phyloP scores from a whole-genome alignment of 1,140 invertebrate genomes.

The Paraescarpia echinospica region DNA sequence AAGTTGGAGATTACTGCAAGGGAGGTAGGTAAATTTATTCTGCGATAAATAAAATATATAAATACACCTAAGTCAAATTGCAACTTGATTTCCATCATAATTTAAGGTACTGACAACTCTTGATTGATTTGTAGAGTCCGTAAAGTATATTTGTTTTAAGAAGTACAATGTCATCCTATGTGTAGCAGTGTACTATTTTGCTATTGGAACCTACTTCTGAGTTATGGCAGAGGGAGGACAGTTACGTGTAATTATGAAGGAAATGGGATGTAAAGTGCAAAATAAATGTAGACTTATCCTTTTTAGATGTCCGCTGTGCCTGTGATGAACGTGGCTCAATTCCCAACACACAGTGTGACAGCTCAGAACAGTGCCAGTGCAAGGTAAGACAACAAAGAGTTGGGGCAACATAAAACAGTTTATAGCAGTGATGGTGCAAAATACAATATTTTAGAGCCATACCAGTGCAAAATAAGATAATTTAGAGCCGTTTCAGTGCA shows the following conservation, averaged over 20 bases:
- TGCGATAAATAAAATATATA: background rate
- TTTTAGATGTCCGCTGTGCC: background rate
- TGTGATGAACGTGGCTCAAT: background rate
- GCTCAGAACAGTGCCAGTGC: slow-evolving; percentile 25
- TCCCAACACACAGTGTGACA: slow-evolving; percentile 14
- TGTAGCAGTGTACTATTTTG: background rate
- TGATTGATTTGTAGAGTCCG: too few species aligned
- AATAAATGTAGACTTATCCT: background rate
- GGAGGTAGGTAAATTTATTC: slow-evolving; percentile 33
- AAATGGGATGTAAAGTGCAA: background rate
- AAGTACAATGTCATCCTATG: background rate
- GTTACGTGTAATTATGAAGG: background rate
- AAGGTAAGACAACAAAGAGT: background rate
- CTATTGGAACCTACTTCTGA: background rate
- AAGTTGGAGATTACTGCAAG: slow-evolving; percentile 61
- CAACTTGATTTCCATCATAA: background rate
- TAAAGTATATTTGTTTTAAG: too few species aligned
- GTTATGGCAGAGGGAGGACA: background rate
- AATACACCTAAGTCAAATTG: background rate
- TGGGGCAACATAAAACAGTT: background rate
- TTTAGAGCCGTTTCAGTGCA: background rate
- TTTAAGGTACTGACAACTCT: background rate
- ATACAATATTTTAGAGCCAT: background rate
- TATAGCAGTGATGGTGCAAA: background rate
- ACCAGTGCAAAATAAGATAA: background rate